Base-by-base conservation (phyloP, 2,888 invertebrate species). In the Clivina fossor region DNA sequence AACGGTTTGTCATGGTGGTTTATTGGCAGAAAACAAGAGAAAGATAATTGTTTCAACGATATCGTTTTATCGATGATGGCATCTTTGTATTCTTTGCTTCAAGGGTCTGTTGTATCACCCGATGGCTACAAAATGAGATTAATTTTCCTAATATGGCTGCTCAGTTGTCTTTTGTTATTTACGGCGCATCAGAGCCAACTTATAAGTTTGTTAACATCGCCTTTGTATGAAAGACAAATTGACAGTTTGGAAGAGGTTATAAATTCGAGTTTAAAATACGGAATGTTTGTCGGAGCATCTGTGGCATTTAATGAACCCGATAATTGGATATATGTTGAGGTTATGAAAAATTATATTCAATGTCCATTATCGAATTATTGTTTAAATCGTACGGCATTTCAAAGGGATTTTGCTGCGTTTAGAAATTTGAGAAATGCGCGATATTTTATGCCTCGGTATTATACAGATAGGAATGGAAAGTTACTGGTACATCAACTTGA, bases 101-200 rank as follows among this genome's bases (percentile, higher is more conserved):
- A 53, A 33, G 53, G 53, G 24, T 53, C 53, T 15, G 35, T 53
- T 35, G 18, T 13, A n/a, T 8, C 30, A 16, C 58, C 58, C 5
- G 46, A 35, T 8, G 37, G 19, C 8, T 37, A n/a, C 18, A 22
- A 13, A 13, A 16, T 58, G 0, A 33, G 58, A 35, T 19, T 43
- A n/a, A 32, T 50, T 9, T 44, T 55, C 13, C 11, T 58, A 22
- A 38, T 37, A 16, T 58, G 58, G 58, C 19, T 43, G 24, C 13
- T 53, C 4, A 20, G 43, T 24, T 53, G 33, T 43, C 13, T 53
- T 9, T 26, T 53, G 4, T 22, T 53, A 3, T 53, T 33, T 16
- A 33, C 53, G 5, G 53, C 53, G 15, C 16, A 53, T 18, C 53
- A 53, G 26, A 22, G 43, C 18, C 53, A 53, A 43, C 53, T 53